A percentile compares a stretch with the other conserved stretches of the same genome.
Evolutionary conservation across 2,797 vertebrate species (phyloP).

Genomic region (Gallinago solitaria): DNA sequence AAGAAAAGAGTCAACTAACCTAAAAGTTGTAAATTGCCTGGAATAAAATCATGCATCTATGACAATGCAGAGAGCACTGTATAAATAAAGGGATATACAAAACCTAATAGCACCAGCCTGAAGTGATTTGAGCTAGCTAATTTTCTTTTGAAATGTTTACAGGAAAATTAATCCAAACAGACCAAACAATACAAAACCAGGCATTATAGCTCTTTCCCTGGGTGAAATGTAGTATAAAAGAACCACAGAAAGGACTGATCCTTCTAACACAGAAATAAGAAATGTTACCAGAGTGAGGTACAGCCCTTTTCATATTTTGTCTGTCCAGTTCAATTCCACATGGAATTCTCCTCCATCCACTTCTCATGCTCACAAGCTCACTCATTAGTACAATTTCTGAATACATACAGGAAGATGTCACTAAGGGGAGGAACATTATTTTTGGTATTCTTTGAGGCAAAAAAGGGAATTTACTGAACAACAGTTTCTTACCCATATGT

Average conservation of each 20-base stretch:
- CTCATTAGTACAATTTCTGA: neutral
- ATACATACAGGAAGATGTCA: neutral
- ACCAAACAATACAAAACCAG: neutral
- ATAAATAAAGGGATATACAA: neutral
- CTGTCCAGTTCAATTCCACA: neutral
- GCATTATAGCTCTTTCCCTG: neutral
- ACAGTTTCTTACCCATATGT: neutral
- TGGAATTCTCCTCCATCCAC: neutral
- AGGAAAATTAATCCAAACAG: neutral
- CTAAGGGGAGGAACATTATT: neutral
- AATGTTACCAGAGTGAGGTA: neutral
- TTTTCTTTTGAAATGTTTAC: neutral
- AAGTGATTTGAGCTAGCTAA: neutral
- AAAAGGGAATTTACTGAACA: neutral
- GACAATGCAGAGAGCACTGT: neutral
- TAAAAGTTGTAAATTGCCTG: neutral
- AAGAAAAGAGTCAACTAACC: neutral
- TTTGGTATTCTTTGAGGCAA: neutral
- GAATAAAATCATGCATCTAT: neutral
- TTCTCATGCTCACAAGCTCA: neutral
- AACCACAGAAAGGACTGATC: neutral
- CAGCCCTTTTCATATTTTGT: neutral
- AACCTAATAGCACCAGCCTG: neutral
- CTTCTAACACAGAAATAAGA: neutral
- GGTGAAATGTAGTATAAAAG: neutral